Evolutionary conservation across 1,140 invertebrate species (phyloP), one percentile per base, ranked within the genome.

Genomic region (Manduca sexta): DNA sequence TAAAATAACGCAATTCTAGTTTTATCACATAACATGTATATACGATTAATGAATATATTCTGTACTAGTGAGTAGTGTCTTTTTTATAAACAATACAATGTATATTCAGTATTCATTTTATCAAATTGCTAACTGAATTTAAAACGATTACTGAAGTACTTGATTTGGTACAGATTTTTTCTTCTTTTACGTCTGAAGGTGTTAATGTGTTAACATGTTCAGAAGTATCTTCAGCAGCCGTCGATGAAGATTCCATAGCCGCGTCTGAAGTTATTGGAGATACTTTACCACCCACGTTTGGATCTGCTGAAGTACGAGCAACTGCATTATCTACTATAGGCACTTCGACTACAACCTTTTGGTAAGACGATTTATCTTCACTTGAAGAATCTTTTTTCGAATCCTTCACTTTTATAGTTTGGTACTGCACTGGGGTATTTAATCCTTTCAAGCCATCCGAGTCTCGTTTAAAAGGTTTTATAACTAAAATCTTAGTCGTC

Each of bases 401-500:
- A 57, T 82, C 77, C 53, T 80, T 81, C 29, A 85, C 49, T 69
- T 81, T 85, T 34, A 85, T 85, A 8, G 79, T 82, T 73, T 80
- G 77, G 53, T 77, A 82, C 59, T 80, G 83, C 6, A 81, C 47
- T 15, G 81, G 70, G 2, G 68, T 47, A 38, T 66, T 74, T 30
- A 73, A 30, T 35, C 48, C 45, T 52, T 64, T 50, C 10, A 49
- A 51, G 12, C 74, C 67, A 50, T 80, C 82, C 51, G 70, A 68
- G 38, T 64, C 74, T 49, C 73, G 70, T 42, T 76, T 74, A 8
- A 85, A 74, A 8, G 75, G 82, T 58, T 85, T 85, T 21, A 85
- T 83, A 13, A 85, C 76, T 47, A 85, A 54, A 52, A 85, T 80
- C 70, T 85, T 83, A 17, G 79, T 83, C 66, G 76, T 84, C 72